A percentile compares a stretch with the other conserved stretches of the same genome.
phyloP scores from a whole-genome alignment of 2,888 invertebrate species.

The Cosmia pyralina region DNA sequence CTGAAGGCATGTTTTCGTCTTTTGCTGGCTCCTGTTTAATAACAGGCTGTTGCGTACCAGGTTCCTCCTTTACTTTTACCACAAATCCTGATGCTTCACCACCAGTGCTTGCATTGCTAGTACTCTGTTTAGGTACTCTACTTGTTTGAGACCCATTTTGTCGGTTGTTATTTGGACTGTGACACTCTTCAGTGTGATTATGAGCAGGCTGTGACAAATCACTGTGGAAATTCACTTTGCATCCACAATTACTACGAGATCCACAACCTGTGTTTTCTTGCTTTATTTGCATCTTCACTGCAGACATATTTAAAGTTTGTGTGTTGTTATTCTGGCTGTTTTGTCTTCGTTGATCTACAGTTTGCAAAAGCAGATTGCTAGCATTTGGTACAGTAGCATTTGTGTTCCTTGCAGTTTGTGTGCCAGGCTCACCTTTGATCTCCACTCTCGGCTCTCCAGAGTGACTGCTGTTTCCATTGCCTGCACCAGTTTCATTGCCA shows the following conservation, averaged over 20 bases:
- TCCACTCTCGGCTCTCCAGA: slow-evolving; percentile 66
- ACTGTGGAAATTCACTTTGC: slow-evolving; percentile 56
- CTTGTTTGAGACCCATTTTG: slow-evolving; percentile 71
- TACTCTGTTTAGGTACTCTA: slow-evolving; percentile 59
- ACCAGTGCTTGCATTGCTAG: slow-evolving; percentile 62
- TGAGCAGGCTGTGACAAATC: slow-evolving; percentile 52
- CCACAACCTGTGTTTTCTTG: slow-evolving; percentile 68
- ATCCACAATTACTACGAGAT: slow-evolving; percentile 61
- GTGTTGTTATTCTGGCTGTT: slow-evolving; percentile 54
- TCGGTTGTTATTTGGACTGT: slow-evolving; percentile 69
- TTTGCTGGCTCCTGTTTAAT: slow-evolving; percentile 76
- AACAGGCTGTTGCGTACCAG: slow-evolving; percentile 65
- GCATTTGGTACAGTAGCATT: slow-evolving; percentile 55
- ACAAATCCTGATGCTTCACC: slow-evolving; percentile 58
- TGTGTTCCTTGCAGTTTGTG: slow-evolving; percentile 65
- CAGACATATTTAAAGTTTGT: slow-evolving; percentile 34
- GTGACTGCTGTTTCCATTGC: slow-evolving; percentile 44
- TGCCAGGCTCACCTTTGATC: slow-evolving; percentile 80
- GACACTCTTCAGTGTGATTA: slow-evolving; percentile 67
- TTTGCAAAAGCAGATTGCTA: slow-evolving; percentile 55
- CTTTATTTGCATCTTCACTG: slow-evolving; percentile 67
- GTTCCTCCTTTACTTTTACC: slow-evolving; percentile 80
- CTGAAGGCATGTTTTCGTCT: slow-evolving; percentile 52
- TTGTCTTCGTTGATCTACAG: slow-evolving; percentile 45
- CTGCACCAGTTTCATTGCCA: slow-evolving; percentile 54